A percentile compares a stretch with the other conserved stretches of the same genome.
These are phyloP conservation scores for Felis catus DNA, from an alignment of 2,113 vertebrate species.

Conservation along the genomic window DNA sequence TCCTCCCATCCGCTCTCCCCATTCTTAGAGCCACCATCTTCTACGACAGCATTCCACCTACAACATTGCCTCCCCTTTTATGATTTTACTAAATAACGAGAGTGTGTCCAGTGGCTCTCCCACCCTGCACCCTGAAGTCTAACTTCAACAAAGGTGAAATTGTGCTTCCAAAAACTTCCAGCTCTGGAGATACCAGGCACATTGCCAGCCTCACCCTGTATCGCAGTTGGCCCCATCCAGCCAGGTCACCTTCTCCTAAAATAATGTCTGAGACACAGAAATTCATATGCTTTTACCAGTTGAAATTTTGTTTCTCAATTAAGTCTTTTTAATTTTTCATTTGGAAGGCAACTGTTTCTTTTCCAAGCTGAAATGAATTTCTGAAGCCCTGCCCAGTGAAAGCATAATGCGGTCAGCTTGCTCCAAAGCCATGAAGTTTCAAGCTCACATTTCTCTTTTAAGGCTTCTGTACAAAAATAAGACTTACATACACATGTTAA, in stretches of 20 bases:
- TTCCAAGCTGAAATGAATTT: conserved; percentile 22
- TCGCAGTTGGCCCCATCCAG: background rate
- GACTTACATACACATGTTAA: background rate
- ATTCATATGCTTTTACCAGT: background rate
- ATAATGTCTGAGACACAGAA: conserved; percentile 3
- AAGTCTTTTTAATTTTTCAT: conserved; percentile 47
- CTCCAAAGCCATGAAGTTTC: background rate
- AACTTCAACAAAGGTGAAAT: background rate
- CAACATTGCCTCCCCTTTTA: background rate
- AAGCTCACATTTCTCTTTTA: background rate
- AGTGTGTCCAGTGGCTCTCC: background rate
- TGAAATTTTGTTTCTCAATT: conserved; percentile 50
- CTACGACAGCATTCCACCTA: background rate
- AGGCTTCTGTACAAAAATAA: background rate
- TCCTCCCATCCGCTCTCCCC: background rate
- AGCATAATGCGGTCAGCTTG: background rate
- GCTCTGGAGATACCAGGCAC: background rate
- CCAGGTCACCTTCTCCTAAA: conserved; percentile 55
- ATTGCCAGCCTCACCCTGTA: background rate
- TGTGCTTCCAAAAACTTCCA: background rate
- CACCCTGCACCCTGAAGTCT: background rate
- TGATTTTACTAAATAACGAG: background rate
- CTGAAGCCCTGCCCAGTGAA: background rate
- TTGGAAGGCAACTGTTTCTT: background rate
- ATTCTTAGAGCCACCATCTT: background rate